Evolutionary conservation across 2,888 invertebrate genomes (phyloP).

Genomic region (Bruchidius siliquastri): DNA sequence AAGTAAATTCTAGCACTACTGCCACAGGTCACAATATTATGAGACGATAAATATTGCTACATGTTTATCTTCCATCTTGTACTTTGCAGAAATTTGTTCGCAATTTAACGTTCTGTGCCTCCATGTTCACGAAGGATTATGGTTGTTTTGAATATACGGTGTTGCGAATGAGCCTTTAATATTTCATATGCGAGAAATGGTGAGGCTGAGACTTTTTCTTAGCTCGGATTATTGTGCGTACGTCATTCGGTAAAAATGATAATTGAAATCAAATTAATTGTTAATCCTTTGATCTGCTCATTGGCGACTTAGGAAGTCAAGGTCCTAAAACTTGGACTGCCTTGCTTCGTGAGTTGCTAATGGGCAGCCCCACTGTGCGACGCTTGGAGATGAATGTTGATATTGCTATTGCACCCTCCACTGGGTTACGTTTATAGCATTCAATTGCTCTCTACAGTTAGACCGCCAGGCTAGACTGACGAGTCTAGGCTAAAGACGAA

Average conservation of each 20-base stretch:
- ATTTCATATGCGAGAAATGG: not conserved
- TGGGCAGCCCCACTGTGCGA: too few relatives aligned
- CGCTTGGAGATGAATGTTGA: too few relatives aligned
- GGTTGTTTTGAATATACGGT: not conserved
- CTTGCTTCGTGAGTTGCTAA: too few relatives aligned
- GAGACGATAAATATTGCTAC: conserved; percentile 3
- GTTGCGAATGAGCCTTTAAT: not conserved
- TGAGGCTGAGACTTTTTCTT: not conserved
- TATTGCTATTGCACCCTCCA: too few relatives aligned
- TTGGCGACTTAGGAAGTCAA: too few relatives aligned
- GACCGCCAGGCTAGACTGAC: too few relatives aligned
- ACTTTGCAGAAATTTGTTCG: conserved; percentile 5
- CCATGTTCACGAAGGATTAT: not conserved
- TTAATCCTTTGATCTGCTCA: too few relatives aligned
- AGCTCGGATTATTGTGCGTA: not conserved
- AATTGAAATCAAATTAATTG: too few relatives aligned
- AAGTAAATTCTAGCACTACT: conserved; percentile 4
- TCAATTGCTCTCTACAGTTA: too few relatives aligned
- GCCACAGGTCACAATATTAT: conserved; percentile 13
- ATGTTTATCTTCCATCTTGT: not conserved
- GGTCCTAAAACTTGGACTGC: too few relatives aligned
- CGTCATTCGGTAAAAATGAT: not conserved
- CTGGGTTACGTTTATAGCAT: too few relatives aligned
- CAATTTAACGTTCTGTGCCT: not conserved
- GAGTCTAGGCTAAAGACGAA: too few relatives aligned